These are phyloP conservation scores for Pristionchus arcanus DNA, from an alignment of 2,888 invertebrate genomes.

Conservation along the genomic window DNA sequence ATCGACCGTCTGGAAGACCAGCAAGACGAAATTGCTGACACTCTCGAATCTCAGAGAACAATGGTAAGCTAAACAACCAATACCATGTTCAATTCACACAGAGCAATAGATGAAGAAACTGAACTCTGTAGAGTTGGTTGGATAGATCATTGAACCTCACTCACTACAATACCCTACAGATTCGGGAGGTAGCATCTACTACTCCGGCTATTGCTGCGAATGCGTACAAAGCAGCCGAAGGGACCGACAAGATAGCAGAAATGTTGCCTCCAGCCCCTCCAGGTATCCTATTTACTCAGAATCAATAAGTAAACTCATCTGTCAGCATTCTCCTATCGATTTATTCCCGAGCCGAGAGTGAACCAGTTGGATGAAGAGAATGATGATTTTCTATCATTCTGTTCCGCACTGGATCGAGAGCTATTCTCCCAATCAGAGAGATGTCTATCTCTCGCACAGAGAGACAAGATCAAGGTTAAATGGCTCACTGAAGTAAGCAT, in stretches of 20 bases:
- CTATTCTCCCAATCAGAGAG: too few relatives aligned
- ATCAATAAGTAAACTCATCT: neutral
- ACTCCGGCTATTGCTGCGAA: neutral
- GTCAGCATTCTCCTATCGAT: neutral
- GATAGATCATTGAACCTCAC: neutral
- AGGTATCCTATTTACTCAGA: neutral
- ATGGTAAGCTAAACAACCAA: neutral
- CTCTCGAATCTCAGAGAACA: neutral
- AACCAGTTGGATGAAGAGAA: neutral
- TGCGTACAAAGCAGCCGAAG: neutral
- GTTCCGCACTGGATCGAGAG: too few relatives aligned
- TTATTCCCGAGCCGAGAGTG: neutral
- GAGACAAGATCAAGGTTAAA: too few relatives aligned
- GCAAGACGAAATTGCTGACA: neutral
- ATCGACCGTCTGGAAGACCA: neutral
- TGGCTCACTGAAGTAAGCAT: too few relatives aligned
- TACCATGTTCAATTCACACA: neutral
- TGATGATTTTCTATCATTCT: too few relatives aligned
- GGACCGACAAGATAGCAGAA: neutral
- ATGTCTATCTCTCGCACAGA: too few relatives aligned
- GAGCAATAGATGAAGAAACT: too few relatives aligned
- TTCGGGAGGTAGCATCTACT: neutral
- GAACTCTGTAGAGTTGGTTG: neutral
- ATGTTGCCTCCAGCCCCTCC: neutral
- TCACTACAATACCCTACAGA: neutral